Conservation (phyloP, 2,797 vertebrate species). For the Podarcis siculus region DNA sequence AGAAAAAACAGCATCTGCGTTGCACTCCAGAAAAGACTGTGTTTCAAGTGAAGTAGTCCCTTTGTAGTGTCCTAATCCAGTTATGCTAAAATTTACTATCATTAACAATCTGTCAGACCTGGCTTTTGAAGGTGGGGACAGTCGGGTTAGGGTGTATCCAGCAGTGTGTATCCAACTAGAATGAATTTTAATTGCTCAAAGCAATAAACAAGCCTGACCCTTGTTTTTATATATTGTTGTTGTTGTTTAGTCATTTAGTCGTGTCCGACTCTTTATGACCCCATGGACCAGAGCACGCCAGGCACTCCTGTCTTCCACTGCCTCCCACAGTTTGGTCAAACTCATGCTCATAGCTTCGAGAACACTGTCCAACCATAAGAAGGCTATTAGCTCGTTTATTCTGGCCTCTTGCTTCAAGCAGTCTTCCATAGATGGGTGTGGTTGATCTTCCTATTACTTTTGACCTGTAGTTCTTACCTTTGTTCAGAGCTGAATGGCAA, state of each 20-base stretch:
- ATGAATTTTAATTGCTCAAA: neutral
- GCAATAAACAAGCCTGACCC: neutral
- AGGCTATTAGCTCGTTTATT: neutral
- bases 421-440: too few species aligned
- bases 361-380: too few species aligned
- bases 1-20: neutral
- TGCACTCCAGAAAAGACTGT: neutral
- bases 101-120: neutral
- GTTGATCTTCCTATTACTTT: neutral
- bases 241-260: too few species aligned
- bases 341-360: too few species aligned
- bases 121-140: neutral
- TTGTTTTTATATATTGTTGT: neutral
- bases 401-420: neutral
- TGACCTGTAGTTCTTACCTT: neutral
- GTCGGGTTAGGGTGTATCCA: neutral
- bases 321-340: too few species aligned
- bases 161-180: neutral
- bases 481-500: neutral
- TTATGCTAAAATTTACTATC: neutral
- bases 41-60: neutral
- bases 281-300: too few species aligned
- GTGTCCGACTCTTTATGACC: too few species aligned
- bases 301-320: too few species aligned
- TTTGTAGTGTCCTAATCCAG: neutral